Percentiles rank a stretch among this genome's conserved stretches.
Conservation (phyloP, 2,113 vertebrate species). For the Bothrops jararaca region DNA sequence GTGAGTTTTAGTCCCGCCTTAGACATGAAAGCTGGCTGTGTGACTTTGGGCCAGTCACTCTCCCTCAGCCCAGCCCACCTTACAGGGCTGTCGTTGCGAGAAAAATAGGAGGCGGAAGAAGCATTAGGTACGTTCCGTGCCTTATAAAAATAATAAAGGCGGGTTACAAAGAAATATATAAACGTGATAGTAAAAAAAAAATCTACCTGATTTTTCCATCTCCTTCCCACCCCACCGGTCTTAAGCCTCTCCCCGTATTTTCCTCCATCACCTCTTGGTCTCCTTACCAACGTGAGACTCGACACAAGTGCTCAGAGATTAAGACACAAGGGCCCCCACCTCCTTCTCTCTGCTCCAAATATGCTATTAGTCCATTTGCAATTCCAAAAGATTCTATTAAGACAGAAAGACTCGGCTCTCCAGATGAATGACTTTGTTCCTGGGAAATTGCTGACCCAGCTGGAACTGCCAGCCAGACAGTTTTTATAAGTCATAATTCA, state of each 20-base stretch:
- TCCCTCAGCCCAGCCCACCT: neutral
- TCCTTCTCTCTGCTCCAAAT: neutral
- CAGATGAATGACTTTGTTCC: neutral
- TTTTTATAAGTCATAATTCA: conserved; percentile 14
- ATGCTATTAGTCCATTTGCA: neutral
- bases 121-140: neutral
- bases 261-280: neutral
- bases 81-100: neutral
- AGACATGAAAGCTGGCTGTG: neutral
- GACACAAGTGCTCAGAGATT: neutral
- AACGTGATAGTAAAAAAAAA: neutral
- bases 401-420: neutral
- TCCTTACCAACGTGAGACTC: too few relatives aligned
- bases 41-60: neutral
- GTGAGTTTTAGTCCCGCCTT: neutral
- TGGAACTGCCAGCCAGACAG: conserved; percentile 6
- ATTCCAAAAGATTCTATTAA: neutral
- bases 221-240: neutral
- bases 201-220: neutral
- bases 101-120: neutral
- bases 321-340: neutral
- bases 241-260: neutral
- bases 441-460: neutral
- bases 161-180: neutral
- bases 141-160: neutral